A percentile compares a stretch with the other conserved stretches of the same genome.
phyloP scores from a whole-genome alignment of 2,797 vertebrate genomes.

The Pteronotus mesoamericanus region DNA sequence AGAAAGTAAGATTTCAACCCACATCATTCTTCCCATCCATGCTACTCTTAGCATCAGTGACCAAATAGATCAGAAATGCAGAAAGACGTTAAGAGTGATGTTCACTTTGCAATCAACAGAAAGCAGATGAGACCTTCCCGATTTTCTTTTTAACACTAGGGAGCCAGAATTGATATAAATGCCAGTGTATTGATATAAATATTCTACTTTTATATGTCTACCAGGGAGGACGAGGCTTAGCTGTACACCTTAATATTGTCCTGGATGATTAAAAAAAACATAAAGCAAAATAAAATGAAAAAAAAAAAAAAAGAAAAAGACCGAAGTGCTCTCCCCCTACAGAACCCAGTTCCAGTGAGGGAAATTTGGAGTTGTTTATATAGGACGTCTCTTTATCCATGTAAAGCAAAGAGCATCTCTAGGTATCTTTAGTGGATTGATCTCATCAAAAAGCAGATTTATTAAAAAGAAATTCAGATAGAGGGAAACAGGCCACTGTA shows the following conservation, averaged over 20 bases:
- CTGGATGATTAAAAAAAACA: neutral
- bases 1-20: neutral
- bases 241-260: neutral
- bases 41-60: neutral
- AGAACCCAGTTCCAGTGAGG: slow-evolving; percentile 45
- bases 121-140: neutral
- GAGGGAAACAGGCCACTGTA: slow-evolving; percentile 69
- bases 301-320: slow-evolving; percentile 52
- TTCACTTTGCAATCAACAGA: neutral
- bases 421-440: slow-evolving; percentile 38
- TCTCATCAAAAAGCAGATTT: slow-evolving; percentile 46
- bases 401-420: slow-evolving; percentile 48
- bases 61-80: neutral
- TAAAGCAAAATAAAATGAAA: slow-evolving; percentile 31
- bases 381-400: neutral
- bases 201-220: neutral
- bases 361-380: slow-evolving; percentile 45
- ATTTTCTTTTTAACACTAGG: neutral
- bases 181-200: neutral
- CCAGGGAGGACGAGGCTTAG: neutral
- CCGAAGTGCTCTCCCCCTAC: slow-evolving; percentile 32
- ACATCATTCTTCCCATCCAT: neutral
- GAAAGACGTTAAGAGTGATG: neutral
- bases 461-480: slow-evolving; percentile 66
- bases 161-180: slow-evolving; percentile 4